phyloP scores from a whole-genome alignment of 2,113 vertebrate species.

The Thunnus thynnus region DNA sequence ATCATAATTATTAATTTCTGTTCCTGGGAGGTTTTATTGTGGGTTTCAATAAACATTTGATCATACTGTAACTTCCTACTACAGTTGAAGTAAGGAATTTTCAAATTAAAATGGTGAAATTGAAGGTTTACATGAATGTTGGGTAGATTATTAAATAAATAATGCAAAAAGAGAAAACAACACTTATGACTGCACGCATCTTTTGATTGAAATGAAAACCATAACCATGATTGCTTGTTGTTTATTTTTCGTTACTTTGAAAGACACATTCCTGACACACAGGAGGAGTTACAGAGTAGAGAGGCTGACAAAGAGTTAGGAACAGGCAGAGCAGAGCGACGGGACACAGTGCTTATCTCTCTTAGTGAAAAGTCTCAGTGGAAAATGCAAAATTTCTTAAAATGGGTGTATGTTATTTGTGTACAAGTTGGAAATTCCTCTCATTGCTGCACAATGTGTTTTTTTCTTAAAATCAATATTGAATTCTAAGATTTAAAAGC shows the following conservation, averaged over 20 bases:
- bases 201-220: constrained; percentile 26
- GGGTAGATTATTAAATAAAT: constrained; percentile 29
- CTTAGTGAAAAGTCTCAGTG: background rate
- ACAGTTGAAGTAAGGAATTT: background rate
- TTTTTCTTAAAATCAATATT: background rate
- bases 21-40: background rate
- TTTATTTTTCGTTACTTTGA: constrained; percentile 59
- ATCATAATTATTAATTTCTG: background rate
- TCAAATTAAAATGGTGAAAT: background rate
- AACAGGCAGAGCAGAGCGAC: constrained; percentile 25
- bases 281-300: constrained; percentile 50
- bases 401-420: background rate
- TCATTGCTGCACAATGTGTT: background rate
- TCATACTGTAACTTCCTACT: background rate
- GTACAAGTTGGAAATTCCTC: background rate
- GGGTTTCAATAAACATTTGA: background rate
- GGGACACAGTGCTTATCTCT: background rate
- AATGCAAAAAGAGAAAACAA: background rate
- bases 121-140: constrained; percentile 37
- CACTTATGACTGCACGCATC: background rate
- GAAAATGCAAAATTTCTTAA: background rate
- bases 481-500: background rate
- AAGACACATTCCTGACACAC: constrained; percentile 14
- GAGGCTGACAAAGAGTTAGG: constrained; percentile 23
- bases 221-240: constrained; percentile 33